Evolutionary conservation across 2,888 invertebrate genomes (phyloP), one percentile per base, ranked within the genome.

Genomic region (Iphiclides podalirius): DNA sequence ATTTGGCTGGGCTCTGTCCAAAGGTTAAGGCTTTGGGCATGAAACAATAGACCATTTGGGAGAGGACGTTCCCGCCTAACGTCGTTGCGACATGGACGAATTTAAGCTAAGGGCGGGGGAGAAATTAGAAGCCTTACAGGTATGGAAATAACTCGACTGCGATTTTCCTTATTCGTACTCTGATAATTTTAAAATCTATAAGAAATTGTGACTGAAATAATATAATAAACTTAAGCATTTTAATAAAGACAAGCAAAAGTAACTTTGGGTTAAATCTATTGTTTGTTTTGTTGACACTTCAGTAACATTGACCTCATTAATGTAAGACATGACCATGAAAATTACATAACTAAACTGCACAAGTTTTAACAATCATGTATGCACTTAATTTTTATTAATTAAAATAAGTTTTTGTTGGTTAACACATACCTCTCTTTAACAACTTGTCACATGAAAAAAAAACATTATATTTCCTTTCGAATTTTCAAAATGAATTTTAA

Each of bases 11-110:
- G 72, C 79, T 75, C 69, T 71, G 83, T 77, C 70, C 88, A 87
- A 86, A 87, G 87, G 87, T 87, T 76, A 81, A 85, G 79, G 82
- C 74, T 82, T 79, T 73, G 69, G 20, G 66, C 72, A 72, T 72
- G 72, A 72, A 73, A 73, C 75, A 72, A 68, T 66, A 63, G 64
- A 71, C 70, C 66, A 64, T 72, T 66, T 70, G 63, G 69, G 64
- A 68, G 67, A 72, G 60, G 44, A 45, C 44, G 40, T 50, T 39
- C 44, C 40, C 64, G 58, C 60, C 70, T 68, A 59, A 62, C 59
- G 57, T 58, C 67, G 66, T 60, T 61, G 64, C 71, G 78, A 71
- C 65, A 88, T 89, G 84, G 89, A 89, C 63, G 88, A 85, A 58
- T 64, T 89, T 52, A 85, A 83, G 67, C 59, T 75, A 59, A 75